These are phyloP conservation scores for Epicampocera succincta DNA, from an alignment of 2,888 invertebrate genomes.

Conservation along the genomic window DNA sequence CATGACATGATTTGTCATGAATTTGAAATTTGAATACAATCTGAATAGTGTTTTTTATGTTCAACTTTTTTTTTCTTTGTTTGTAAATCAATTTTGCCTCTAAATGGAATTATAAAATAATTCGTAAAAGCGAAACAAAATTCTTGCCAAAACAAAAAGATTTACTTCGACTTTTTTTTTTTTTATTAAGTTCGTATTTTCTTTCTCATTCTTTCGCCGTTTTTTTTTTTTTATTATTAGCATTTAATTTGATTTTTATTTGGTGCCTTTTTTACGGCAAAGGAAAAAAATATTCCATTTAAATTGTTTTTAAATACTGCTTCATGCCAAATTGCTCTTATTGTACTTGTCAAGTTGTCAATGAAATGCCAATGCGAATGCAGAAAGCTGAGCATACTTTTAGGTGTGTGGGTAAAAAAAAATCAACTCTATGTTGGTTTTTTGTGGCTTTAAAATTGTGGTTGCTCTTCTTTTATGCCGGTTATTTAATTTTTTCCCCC, in stretches of 20 bases:
- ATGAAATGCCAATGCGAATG: neutral
- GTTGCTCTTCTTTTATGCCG: neutral
- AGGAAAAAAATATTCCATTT: neutral
- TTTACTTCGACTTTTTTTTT: too few species aligned
- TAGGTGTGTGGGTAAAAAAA: neutral
- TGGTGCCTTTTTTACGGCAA: neutral
- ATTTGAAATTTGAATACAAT: conserved; percentile 67
- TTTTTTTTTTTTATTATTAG: conserved; percentile 32
- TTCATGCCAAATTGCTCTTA: conserved; percentile 1
- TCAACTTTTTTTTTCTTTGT: neutral
- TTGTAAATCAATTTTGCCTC: conserved; percentile 35
- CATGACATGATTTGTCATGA: conserved; percentile 67
- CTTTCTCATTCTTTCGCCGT: neutral
- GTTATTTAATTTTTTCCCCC: conserved; percentile 3
- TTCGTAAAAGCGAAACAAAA: conserved; percentile 23
- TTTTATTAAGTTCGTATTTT: neutral
- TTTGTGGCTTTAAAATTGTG: conserved; percentile 15
- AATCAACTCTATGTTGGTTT: neutral
- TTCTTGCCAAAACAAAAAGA: neutral
- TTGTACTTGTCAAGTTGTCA: conserved; percentile 44
- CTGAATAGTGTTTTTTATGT: conserved; percentile 42
- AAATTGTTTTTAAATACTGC: conserved; percentile 63
- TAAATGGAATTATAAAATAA: conserved; percentile 48
- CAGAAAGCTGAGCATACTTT: conserved; percentile 34
- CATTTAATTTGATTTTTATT: conserved; percentile 65